Conservation (phyloP, 2,888 invertebrate genomes). For the Cetonia aurata region DNA sequence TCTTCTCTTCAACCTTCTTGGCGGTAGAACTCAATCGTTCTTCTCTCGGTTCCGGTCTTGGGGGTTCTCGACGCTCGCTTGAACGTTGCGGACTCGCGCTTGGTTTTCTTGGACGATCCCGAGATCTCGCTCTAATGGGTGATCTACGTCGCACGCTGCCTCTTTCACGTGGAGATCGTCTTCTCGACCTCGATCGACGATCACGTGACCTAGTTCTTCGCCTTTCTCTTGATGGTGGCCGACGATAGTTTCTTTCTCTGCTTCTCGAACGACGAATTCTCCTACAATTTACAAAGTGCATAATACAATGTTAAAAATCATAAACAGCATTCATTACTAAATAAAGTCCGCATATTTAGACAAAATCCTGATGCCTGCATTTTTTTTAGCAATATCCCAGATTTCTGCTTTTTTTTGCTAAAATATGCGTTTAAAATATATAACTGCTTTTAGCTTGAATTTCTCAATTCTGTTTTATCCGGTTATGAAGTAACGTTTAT, state of each 20-base stretch:
- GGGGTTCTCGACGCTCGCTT: slow-evolving; percentile 57
- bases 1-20: slow-evolving; percentile 56
- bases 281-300: slow-evolving; percentile 47
- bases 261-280: slow-evolving; percentile 62
- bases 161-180: slow-evolving; percentile 59
- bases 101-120: slow-evolving; percentile 57
- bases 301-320: background rate
- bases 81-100: slow-evolving; percentile 62
- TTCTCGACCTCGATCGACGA: slow-evolving; percentile 63
- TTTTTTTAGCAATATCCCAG: too few species aligned
- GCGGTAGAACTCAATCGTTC: slow-evolving; percentile 46
- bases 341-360: too few species aligned
- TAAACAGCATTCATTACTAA: background rate
- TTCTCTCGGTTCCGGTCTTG: slow-evolving; percentile 55
- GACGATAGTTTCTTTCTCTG: slow-evolving; percentile 60
- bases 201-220: slow-evolving; percentile 62
- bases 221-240: slow-evolving; percentile 60
- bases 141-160: slow-evolving; percentile 63
- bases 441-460: too few species aligned
- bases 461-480: too few species aligned
- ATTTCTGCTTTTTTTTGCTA: too few species aligned
- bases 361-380: too few species aligned
- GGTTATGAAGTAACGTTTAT: too few species aligned
- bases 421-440: too few species aligned
- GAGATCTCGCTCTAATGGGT: slow-evolving; percentile 59